Conservation (phyloP, 2,888 invertebrate species). For the Chrysolina americana region DNA sequence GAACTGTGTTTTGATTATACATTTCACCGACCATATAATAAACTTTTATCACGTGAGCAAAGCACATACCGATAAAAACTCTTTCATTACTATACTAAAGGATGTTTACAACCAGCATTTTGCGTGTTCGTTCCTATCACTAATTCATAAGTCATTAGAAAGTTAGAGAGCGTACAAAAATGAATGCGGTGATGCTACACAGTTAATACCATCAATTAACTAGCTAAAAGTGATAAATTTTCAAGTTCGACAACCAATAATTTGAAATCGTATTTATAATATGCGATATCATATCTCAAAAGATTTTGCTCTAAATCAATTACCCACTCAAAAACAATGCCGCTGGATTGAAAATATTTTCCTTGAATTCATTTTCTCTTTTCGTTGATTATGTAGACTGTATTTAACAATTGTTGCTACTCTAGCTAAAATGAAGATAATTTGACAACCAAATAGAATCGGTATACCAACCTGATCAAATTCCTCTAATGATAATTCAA, state of each 20-base stretch:
- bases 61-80: neutral
- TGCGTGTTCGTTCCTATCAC: neutral
- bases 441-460: too few relatives aligned
- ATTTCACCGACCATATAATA: neutral
- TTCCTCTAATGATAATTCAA: neutral
- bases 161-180: neutral
- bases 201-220: neutral
- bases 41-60: neutral
- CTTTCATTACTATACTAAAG: neutral
- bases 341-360: too few relatives aligned
- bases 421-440: too few relatives aligned
- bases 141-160: neutral
- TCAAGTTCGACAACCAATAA: too few relatives aligned
- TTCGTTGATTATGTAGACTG: too few relatives aligned
- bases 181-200: neutral
- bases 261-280: neutral
- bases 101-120: neutral
- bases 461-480: too few relatives aligned
- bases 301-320: too few relatives aligned
- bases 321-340: too few relatives aligned
- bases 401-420: too few relatives aligned
- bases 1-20: too few relatives aligned
- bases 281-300: too few relatives aligned
- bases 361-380: too few relatives aligned
- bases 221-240: neutral